Conservation (phyloP, 2,888 invertebrate genomes). For the Ophion obscuratus region DNA sequence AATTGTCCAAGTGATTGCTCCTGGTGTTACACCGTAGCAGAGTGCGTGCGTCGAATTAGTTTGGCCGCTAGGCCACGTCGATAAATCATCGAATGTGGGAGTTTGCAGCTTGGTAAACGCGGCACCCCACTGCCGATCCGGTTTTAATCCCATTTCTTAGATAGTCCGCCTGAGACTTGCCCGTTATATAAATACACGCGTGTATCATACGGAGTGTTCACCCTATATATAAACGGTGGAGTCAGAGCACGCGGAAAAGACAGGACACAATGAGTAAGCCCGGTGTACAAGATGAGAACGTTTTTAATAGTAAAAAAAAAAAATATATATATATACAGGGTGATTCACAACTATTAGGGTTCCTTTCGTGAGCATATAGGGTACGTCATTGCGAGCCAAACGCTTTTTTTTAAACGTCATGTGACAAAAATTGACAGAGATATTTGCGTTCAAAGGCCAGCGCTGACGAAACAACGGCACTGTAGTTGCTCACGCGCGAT, state of each 20-base stretch:
- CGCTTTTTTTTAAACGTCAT: neutral
- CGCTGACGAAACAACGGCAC: too few relatives aligned
- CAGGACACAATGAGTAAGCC: slow-evolving; percentile 50
- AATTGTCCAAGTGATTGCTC: neutral
- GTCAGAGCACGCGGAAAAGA: slow-evolving; percentile 20
- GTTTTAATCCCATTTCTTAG: slow-evolving; percentile 7
- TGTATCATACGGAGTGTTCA: neutral
- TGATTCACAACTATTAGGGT: neutral
- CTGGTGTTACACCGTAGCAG: neutral
- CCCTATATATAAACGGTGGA: neutral
- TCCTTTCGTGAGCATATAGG: too few relatives aligned
- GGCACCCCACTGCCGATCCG: slow-evolving; percentile 1
- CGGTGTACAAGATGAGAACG: slow-evolving; percentile 19
- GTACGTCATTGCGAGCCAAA: neutral
- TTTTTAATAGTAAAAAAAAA: slow-evolving; percentile 24
- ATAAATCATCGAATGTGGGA: slow-evolving; percentile 34
- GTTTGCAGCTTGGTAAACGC: slow-evolving; percentile 18
- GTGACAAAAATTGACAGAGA: too few relatives aligned
- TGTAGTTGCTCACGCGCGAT: too few relatives aligned
- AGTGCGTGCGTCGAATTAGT: neutral
- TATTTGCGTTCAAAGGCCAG: too few relatives aligned
- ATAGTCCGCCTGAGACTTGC: neutral
- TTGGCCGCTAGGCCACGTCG: slow-evolving; percentile 9
- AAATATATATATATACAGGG: slow-evolving; percentile 9
- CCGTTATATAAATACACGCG: slow-evolving; percentile 11